Conservation (phyloP, 1,140 invertebrate genomes). For the Dendrolimus kikuchii region DNA sequence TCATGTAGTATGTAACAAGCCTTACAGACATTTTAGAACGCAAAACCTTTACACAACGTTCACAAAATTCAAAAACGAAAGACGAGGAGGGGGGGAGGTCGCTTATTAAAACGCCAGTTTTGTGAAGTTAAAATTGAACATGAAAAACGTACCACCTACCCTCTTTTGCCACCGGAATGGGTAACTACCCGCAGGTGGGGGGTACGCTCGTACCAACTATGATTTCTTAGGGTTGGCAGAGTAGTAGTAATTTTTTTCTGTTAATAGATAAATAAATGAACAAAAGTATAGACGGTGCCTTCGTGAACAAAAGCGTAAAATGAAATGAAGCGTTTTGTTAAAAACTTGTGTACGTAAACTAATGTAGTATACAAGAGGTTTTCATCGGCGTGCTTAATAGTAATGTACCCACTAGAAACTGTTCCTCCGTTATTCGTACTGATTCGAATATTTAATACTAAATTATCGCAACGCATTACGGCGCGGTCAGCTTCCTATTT, state of each 20-base stretch:
- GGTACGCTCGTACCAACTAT: conserved; percentile 39
- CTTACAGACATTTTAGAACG: conserved; percentile 30
- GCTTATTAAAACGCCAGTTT: conserved; percentile 66
- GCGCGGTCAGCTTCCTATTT: too few relatives aligned
- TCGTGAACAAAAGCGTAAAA: too few relatives aligned
- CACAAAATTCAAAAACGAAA: conserved; percentile 61
- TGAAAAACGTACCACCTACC: conserved; percentile 50
- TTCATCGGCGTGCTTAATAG: too few relatives aligned
- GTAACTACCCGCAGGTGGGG: conserved; percentile 19
- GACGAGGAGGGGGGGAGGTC: conserved; percentile 35
- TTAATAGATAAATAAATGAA: neutral
- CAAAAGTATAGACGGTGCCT: too few relatives aligned
- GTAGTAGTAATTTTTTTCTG: neutral
- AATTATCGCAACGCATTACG: too few relatives aligned
- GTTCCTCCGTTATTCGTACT: too few relatives aligned
- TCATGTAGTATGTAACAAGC: too few relatives aligned
- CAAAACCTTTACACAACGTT: conserved; percentile 39
- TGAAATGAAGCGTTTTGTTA: too few relatives aligned
- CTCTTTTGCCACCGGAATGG: conserved; percentile 11
- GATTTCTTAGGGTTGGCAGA: conserved; percentile 19
- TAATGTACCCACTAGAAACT: too few relatives aligned
- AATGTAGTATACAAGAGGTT: too few relatives aligned
- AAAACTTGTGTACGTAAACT: too few relatives aligned
- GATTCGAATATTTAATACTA: too few relatives aligned
- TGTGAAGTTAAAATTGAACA: conserved; percentile 70